Evolutionary conservation across 2,888 invertebrate genomes (phyloP), one percentile per base, ranked within the genome.

Genomic region (Notocelia uddmanniana): DNA sequence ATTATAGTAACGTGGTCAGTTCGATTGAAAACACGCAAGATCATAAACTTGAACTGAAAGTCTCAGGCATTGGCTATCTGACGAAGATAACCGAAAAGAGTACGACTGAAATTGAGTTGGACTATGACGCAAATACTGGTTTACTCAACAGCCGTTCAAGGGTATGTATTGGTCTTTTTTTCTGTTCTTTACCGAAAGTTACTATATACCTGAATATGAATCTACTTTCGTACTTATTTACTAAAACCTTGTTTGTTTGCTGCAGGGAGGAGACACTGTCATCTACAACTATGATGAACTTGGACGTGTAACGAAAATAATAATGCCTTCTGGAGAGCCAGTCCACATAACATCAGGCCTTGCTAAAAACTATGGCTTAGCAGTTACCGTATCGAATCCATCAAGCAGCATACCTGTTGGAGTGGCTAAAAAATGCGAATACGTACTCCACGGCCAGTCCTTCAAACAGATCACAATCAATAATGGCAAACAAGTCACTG

Each of bases 1-100:
- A 99, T 89, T 98, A 98, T 86, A 97, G 97, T 85, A 97, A 97
- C 81, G 96, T 97, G 72, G 99, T 97, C 10, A 98, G 97, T 85
- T 98, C 98, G 3, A 98, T 98, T 81, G 98, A 98, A 91, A 98
- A 98, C 83, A 98, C 98, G 11, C 98, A 98, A 90, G 98, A 98
- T 84, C 98, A 98, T 86, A 98, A 98, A 89, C 97, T 97, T 10
- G 97, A 98, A 84, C 94, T 99, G 73, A 97, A 97, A 88, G 98
- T 99, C 89, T 98, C 98, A 76, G 98, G 98, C 73, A 97, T 98
- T 80, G 98, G 98, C 54, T 97, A 98, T 82, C 95, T 99, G 79
- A 97, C 98, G 54, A 97, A 97, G 87, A 95, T 98, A 79, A 96
- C 97, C 21, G 97, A 98, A 83, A 97, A 98, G 82, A 98, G 98